These are phyloP conservation scores for Ctenosaura bakeri DNA, from an alignment of 2,797 vertebrate species.

Conservation along the genomic window DNA sequence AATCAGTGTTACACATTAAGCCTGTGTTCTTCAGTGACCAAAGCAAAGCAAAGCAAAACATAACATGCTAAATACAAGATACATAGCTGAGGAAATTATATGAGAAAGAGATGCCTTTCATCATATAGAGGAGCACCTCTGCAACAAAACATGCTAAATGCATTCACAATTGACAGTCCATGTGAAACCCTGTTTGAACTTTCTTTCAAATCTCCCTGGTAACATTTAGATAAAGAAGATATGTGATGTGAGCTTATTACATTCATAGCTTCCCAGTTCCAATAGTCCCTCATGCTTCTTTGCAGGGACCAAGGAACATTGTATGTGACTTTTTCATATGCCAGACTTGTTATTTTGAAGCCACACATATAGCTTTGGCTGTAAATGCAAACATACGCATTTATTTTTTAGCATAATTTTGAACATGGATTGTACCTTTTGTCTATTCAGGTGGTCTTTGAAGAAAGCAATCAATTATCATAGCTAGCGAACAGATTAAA, in stretches of 20 bases:
- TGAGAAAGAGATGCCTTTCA: no score
- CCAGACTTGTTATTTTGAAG: not conserved
- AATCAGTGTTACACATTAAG: no score
- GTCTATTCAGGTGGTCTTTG: conserved; percentile 6
- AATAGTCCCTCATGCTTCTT: not conserved
- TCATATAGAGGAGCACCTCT: no score
- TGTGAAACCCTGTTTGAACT: no score
- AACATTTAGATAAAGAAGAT: not conserved
- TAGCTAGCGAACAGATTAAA: conserved; percentile 1
- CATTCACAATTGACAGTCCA: no score
- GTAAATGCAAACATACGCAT: not conserved
- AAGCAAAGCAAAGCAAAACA: not conserved
- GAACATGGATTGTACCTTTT: not conserved
- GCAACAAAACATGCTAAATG: no score
- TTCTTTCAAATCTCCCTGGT: not conserved
- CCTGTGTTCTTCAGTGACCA: no score
- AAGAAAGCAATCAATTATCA: not conserved
- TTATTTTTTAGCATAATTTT: not conserved
- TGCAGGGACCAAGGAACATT: not conserved
- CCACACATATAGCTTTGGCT: not conserved
- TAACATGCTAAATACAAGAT: not conserved
- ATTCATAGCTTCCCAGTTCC: not conserved
- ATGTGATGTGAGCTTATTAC: not conserved
- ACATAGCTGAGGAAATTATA: no score
- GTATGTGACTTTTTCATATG: not conserved